Evolutionary conservation across 2,113 vertebrate species (phyloP), one percentile per base, ranked within the genome.

Genomic region (Ailurus styani): DNA sequence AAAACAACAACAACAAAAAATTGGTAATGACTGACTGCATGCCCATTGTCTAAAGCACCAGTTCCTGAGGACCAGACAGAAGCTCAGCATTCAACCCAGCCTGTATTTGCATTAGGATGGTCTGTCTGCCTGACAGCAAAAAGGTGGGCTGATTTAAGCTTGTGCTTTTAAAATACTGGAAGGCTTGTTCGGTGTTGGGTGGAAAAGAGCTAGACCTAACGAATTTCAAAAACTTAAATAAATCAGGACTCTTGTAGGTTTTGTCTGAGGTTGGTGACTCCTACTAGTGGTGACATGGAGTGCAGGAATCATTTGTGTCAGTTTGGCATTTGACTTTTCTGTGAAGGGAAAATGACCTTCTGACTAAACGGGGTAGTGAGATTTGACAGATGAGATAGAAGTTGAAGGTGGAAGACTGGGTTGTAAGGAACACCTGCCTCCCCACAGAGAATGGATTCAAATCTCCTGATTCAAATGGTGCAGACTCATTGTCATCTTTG

Each of bases 51-150:
- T 15, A 37, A 83, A 50, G 45, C 45, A 95, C 68, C 37, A 27
- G 12, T 97, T 97, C 92, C 73, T 77, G 83, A 93, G 91, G 87
- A 91, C 60, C 55, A 91, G 64, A 95, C 60, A 97, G 93, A 93
- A 95, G 47, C 7, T 84, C 93, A 86, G 83, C 45, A 37, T 92
- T 91, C 47, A 21, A 5, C 50, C 29, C n/a, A 55, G 78, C 37
- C 73, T 85, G 31, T 73, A 20, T 91, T 92, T 9, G 14, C 31
- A 50, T 90, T 84, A 72, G n/a, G 13, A 31, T 95, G 54, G 47
- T 84, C 72, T 62, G 54, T 79, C 77, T 52, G 62, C 5, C 68
- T 86, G 37, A 90, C 37, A 97, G 27, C 52, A 90, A 37, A 90
- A 95, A 57, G 37, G n/a, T 77, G 88, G 68, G 40, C 25, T 86